Evolutionary conservation across 2,888 invertebrate genomes (phyloP).

Genomic region (Agrotis segetum): DNA sequence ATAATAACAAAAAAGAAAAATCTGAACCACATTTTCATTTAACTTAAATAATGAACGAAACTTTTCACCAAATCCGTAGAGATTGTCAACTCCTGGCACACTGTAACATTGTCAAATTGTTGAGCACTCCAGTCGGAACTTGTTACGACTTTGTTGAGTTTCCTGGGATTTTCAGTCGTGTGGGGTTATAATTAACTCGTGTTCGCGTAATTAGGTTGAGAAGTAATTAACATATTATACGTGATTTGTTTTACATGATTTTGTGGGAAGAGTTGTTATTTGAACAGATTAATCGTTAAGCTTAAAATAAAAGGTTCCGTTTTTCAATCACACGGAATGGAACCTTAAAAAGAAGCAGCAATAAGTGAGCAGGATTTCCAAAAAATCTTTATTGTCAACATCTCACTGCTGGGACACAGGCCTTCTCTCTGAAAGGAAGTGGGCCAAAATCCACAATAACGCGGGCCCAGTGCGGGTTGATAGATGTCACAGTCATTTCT

Average conservation of each 20-base stretch:
- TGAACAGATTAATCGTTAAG: no score
- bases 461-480: no score
- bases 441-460: no score
- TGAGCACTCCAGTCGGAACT: conserved; percentile 26
- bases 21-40: conserved; percentile 24
- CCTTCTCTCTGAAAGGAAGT: no score
- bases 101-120: conserved; percentile 24
- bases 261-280: not conserved
- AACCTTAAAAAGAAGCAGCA: no score
- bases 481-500: no score
- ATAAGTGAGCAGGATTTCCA: no score
- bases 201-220: conserved; percentile 37
- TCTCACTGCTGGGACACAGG: no score
- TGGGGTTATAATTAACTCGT: conserved; percentile 9
- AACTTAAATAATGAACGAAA: conserved; percentile 24
- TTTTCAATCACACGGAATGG: no score
- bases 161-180: conserved; percentile 3
- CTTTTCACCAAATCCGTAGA: conserved; percentile 31
- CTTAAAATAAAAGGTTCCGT: no score
- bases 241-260: conserved; percentile 14
- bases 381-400: no score
- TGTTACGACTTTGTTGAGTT: conserved; percentile 44
- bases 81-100: conserved; percentile 27
- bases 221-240: conserved; percentile 20
- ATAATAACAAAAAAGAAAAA: conserved; percentile 16